phyloP scores from a whole-genome alignment of 2,797 vertebrate genomes.

The Streptopelia turtur region DNA sequence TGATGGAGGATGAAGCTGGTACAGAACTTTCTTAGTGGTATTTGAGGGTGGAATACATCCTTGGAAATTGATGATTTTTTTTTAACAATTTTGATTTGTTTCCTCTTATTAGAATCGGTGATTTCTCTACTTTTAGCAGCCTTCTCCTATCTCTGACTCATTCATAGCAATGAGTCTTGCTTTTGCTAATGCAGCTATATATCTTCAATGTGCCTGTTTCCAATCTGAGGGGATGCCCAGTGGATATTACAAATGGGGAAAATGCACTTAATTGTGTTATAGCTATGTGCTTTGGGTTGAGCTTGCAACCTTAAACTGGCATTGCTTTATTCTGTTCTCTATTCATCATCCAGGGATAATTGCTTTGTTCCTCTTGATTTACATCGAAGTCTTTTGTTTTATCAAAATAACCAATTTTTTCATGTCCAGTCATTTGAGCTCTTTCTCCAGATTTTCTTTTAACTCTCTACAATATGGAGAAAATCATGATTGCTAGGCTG shows the following conservation, averaged over 20 bases:
- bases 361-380: slow-evolving; percentile 37
- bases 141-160: slow-evolving; percentile 78
- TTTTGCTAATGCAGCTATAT: slow-evolving; percentile 53
- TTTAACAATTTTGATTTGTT: background rate
- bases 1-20: slow-evolving; percentile 57
- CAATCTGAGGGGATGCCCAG: slow-evolving; percentile 1
- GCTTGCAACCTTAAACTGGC: slow-evolving; percentile 27
- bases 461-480: slow-evolving; percentile 58
- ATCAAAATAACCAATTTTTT: slow-evolving; percentile 39
- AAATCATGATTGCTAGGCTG: slow-evolving; percentile 78
- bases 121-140: slow-evolving; percentile 83
- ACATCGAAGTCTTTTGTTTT: slow-evolving; percentile 21
- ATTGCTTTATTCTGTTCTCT: slow-evolving; percentile 58
- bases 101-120: slow-evolving; percentile 34
- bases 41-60: slow-evolving; percentile 51
- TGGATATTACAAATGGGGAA: background rate
- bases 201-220: slow-evolving; percentile 48
- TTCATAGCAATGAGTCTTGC: slow-evolving; percentile 68
- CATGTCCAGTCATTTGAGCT: slow-evolving; percentile 36
- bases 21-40: slow-evolving; percentile 73
- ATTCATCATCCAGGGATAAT: slow-evolving; percentile 47
- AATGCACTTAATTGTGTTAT: background rate
- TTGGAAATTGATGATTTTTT: slow-evolving; percentile 8
- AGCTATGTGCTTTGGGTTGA: slow-evolving; percentile 40
- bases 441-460: slow-evolving; percentile 61